phyloP scores from a whole-genome alignment of 2,888 invertebrate species.

The Pterostichus madidus region DNA sequence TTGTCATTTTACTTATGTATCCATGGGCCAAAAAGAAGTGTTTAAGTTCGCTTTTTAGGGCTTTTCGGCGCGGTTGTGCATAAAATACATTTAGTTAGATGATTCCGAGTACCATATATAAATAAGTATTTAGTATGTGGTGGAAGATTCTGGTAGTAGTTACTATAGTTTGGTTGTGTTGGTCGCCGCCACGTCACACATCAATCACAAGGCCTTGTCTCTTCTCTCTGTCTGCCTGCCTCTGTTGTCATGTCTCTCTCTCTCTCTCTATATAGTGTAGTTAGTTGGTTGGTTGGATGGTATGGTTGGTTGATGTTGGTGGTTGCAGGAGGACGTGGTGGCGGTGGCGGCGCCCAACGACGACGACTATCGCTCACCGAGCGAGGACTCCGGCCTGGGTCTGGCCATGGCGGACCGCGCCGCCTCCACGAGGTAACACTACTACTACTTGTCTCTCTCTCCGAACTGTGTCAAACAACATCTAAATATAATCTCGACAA shows the following conservation, averaged over 20 bases:
- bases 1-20: no score
- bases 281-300: neutral
- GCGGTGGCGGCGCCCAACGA: conserved; percentile 71
- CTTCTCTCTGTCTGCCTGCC: neutral
- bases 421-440: conserved; percentile 81
- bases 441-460: no score
- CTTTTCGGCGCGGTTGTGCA: no score
- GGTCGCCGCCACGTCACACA: no score
- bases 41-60: no score
- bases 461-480: neutral
- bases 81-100: no score
- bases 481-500: no score
- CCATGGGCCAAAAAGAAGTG: no score
- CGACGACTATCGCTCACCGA: conserved; percentile 90
- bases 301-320: conserved; percentile 24
- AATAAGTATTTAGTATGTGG: no score
- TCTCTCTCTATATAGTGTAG: neutral
- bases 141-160: no score
- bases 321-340: conserved; percentile 35
- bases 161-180: neutral
- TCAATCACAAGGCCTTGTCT: neutral
- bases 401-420: conserved; percentile 87
- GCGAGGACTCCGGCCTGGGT: conserved; percentile 97
- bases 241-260: neutral
- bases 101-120: no score